Conservation (phyloP, 1,140 invertebrate species). For the Ruditapes philippinarum region DNA sequence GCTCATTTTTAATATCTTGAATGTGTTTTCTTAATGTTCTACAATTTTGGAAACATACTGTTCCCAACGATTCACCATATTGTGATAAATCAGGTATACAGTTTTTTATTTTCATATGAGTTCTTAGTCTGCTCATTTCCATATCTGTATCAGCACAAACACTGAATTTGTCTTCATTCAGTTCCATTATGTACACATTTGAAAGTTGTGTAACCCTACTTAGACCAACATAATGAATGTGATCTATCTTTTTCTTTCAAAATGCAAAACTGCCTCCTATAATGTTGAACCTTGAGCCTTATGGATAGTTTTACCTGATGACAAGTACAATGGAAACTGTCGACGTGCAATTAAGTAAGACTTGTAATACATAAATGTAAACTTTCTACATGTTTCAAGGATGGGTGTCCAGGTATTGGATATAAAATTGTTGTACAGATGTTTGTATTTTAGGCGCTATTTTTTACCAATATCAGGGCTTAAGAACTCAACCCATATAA, state of each 20-base stretch:
- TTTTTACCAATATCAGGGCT: constrained; percentile 8
- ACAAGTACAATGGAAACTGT: constrained; percentile 23
- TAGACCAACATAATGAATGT: constrained; percentile 69
- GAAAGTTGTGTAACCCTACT: constrained; percentile 49
- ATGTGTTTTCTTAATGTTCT: constrained; percentile 61
- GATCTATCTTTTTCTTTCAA: constrained; percentile 35
- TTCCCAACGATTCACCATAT: not conserved
- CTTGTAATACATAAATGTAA: constrained; percentile 24
- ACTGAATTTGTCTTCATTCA: constrained; percentile 57
- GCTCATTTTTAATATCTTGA: constrained; percentile 25
- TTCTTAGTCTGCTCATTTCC: constrained; percentile 68
- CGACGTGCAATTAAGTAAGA: not conserved
- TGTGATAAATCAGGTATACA: not conserved
- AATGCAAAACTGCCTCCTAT: constrained; percentile 29
- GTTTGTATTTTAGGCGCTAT: constrained; percentile 59
- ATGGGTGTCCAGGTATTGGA: constrained; percentile 64
- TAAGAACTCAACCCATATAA: constrained; percentile 32
- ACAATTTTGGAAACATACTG: constrained; percentile 62
- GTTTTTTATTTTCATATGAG: not conserved
- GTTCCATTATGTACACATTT: constrained; percentile 35
- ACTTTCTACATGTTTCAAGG: constrained; percentile 65
- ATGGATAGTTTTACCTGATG: constrained; percentile 8
- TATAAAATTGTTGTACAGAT: constrained; percentile 54
- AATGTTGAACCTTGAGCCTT: constrained; percentile 31
- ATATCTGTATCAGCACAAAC: constrained; percentile 25